Conservation (phyloP, 2,113 vertebrate species). For the Cryptomyrus ogoouensis region DNA sequence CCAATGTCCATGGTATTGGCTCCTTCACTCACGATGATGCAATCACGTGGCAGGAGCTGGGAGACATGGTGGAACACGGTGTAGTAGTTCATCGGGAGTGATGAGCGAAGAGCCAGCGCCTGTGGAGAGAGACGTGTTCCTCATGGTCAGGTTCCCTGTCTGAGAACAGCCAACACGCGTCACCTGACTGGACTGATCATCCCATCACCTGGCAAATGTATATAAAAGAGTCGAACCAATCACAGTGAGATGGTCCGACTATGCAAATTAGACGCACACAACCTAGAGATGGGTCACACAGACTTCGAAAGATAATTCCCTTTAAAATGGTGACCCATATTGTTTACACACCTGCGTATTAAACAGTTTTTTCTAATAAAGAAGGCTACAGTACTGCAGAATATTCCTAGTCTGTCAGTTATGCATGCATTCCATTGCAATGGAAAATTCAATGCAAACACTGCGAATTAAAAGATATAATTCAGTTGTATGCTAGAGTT, state of each 20-base stretch:
- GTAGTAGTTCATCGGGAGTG: slow-evolving; percentile 90
- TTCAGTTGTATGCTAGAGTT: too few relatives aligned
- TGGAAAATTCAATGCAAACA: too few relatives aligned
- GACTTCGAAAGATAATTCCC: too few relatives aligned
- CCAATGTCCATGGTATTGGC: slow-evolving; percentile 99
- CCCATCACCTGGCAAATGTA: background rate
- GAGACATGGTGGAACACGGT: slow-evolving; percentile 80
- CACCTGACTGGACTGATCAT: background rate
- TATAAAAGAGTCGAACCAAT: background rate
- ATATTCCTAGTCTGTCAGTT: too few relatives aligned
- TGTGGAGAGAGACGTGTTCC: slow-evolving; percentile 37
- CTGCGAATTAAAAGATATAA: too few relatives aligned
- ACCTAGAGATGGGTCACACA: background rate
- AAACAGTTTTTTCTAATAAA: too few relatives aligned
- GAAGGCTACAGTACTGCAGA: too few relatives aligned
- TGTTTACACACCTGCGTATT: too few relatives aligned
- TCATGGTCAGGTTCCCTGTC: background rate
- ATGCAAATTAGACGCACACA: background rate
- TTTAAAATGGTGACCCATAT: too few relatives aligned
- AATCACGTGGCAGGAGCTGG: slow-evolving; percentile 76
- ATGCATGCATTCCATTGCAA: too few relatives aligned
- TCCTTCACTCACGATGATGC: slow-evolving; percentile 88
- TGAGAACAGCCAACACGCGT: background rate
- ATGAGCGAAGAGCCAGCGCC: slow-evolving; percentile 64
- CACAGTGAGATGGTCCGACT: background rate